Evolutionary conservation across 2,797 vertebrate genomes (phyloP), one percentile per base, ranked within the genome.

Genomic region (Poeciliopsis gracilis): DNA sequence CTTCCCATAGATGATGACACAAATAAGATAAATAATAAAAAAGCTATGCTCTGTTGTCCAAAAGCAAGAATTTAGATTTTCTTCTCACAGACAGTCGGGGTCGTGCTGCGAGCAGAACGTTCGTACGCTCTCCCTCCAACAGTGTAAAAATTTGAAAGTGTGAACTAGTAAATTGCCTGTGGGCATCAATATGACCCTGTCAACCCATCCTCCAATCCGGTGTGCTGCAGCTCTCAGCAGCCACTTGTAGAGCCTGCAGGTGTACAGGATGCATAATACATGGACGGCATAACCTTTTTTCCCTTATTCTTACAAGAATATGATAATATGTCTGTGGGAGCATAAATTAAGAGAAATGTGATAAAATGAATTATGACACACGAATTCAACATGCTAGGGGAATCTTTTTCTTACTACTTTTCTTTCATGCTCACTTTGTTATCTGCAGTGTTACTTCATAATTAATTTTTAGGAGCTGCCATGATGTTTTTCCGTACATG

Each of bases 81-180:
- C 51, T 25, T 38, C 49, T 55, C 25, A 73, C 51, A 28, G 49
- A 74, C 72, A 43, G 47, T 23, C 9, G 49, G 47, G 33, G 33
- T 73, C 25, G 25, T 55, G 6, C 49, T 55, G 72, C 15, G 12
- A 45, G 66, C 41, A 45, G 66, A 70, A 41, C 25, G 12, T 45
- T 28, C 6, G 1, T 70, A 3, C 38, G 13, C 43, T 70, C 41
- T 70, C 67, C 23, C 41, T 70, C 67, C 67, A 70, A 55, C 72
- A 41, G 49, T 51, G 47, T 73, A 73, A n/a, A 55, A 73, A 73
- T 55, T 18, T 74, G 23, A 25, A 43, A 55, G 72, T 74, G 72
- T 74, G 72, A 74, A 74, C 51, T 16, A 6, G 33, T 43, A 55
- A 74, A 74, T 53, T 74, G 72, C 72, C 72, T 28, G 72, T 28